Percentiles rank a stretch among this genome's conserved stretches.
These are phyloP conservation scores for Philypnodon macrostomus DNA, from an alignment of 2,797 vertebrate genomes.

Conservation along the genomic window DNA sequence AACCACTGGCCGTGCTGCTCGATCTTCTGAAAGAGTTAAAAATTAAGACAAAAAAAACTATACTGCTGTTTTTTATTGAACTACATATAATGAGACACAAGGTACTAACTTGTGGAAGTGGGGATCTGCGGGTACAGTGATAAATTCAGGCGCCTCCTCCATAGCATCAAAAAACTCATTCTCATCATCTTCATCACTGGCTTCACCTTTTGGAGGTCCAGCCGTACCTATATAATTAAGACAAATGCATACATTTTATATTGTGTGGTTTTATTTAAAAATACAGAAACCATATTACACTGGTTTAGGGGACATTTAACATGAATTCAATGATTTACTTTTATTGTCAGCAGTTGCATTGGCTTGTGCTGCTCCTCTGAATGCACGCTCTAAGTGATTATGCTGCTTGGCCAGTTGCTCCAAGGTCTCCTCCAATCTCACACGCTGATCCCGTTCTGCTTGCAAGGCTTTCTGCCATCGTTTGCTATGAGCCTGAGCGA, in stretches of 20 bases:
- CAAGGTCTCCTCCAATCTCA: conserved; percentile 92
- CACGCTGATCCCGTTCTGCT: conserved; percentile 90
- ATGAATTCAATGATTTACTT: conserved; percentile 66
- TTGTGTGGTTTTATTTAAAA: no score
- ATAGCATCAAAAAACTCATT: conserved; percentile 93
- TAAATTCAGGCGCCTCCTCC: conserved; percentile 88
- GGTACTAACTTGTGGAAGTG: conserved; percentile 88
- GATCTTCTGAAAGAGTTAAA: conserved; percentile 79
- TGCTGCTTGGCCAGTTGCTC: conserved; percentile 97
- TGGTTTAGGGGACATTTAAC: no score
- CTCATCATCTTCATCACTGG: conserved; percentile 93
- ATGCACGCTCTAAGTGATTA: conserved; percentile 93
- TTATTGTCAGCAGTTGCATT: conserved; percentile 77
- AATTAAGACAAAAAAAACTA: neutral
- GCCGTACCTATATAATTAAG: conserved; percentile 44
- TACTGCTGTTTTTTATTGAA: neutral
- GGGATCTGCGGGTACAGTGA: conserved; percentile 85
- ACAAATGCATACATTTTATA: no score
- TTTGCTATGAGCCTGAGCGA: conserved; percentile 92
- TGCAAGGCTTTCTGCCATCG: conserved; percentile 96
- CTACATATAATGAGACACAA: neutral
- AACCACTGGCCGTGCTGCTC: conserved; percentile 91
- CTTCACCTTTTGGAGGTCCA: conserved; percentile 82
- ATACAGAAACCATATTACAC: no score
- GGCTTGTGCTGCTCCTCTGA: conserved; percentile 81